phyloP scores from a whole-genome alignment of 2,888 invertebrate genomes.

The Drosophila multiciliata region DNA sequence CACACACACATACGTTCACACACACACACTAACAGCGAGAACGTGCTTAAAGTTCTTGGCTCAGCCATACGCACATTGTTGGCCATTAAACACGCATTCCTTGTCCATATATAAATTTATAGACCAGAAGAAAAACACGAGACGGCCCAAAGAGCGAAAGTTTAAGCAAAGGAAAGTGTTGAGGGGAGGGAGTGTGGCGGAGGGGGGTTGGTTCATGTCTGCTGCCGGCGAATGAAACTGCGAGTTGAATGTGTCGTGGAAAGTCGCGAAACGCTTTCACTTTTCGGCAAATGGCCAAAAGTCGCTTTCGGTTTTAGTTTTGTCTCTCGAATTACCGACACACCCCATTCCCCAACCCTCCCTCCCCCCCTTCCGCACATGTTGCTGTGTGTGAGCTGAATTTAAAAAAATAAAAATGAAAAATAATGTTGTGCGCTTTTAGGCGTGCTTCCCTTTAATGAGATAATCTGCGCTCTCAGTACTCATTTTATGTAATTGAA shows the following conservation, averaged over 20 bases:
- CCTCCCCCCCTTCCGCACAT: not conserved
- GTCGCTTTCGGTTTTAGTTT: conserved; percentile 48
- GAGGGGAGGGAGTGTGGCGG: not conserved
- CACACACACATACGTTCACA: conserved; percentile 6
- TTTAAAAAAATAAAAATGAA: conserved; percentile 60
- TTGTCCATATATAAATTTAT: conserved; percentile 77
- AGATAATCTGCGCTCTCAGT: conserved; percentile 80
- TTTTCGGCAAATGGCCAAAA: conserved; percentile 56
- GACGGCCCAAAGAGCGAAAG: conserved; percentile 51
- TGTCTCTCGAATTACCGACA: conserved; percentile 17
- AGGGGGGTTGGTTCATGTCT: conserved; percentile 1
- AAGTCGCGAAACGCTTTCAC: conserved; percentile 65
- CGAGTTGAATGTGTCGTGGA: conserved; percentile 69
- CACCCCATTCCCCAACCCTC: not conserved
- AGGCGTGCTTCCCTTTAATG: conserved; percentile 74
- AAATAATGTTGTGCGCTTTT: conserved; percentile 29
- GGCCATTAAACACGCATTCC: conserved; percentile 82
- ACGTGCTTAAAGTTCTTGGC: conserved; percentile 66
- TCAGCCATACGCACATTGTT: conserved; percentile 67
- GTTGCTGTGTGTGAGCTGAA: conserved; percentile 66
- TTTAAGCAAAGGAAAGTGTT: conserved; percentile 31
- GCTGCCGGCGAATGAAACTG: conserved; percentile 28
- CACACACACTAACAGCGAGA: conserved; percentile 11
- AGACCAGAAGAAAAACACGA: conserved; percentile 74
- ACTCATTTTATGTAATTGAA: conserved; percentile 79